These are phyloP conservation scores for Mystacornis crossleyi DNA, from an alignment of 2,113 vertebrate genomes.

Conservation along the genomic window DNA sequence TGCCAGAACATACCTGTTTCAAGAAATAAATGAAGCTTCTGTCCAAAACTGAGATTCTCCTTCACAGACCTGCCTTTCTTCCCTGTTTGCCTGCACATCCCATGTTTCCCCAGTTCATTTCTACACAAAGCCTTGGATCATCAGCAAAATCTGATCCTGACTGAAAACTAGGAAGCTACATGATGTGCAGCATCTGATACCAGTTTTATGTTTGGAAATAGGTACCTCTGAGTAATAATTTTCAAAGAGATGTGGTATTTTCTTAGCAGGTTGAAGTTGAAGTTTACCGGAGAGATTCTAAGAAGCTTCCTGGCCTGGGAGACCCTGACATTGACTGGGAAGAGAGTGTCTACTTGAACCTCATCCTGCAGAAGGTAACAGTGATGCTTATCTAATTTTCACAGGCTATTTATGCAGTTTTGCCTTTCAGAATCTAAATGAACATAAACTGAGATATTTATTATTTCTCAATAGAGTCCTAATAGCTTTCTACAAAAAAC, in stretches of 20 bases:
- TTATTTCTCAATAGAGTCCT: neutral
- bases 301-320: conserved; percentile 95
- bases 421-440: neutral
- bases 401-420: neutral
- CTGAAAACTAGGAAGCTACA: neutral
- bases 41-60: neutral
- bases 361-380: conserved; percentile 93
- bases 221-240: neutral
- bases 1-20: neutral
- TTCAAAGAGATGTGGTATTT: neutral
- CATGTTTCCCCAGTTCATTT: neutral
- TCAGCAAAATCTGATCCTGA: neutral
- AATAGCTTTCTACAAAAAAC: neutral
- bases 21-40: neutral
- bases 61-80: neutral
- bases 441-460: neutral
- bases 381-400: neutral
- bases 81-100: neutral
- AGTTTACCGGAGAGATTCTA: conserved; percentile 95
- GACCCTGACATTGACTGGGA: conserved; percentile 99
- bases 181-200: neutral
- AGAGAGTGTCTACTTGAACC: conserved; percentile 97
- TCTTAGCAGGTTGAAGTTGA: conserved; percentile 91
- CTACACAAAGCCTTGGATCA: neutral
- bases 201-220: neutral